Evolutionary conservation across 1,140 invertebrate species (phyloP).

Genomic region (Bactericera cockerelli): DNA sequence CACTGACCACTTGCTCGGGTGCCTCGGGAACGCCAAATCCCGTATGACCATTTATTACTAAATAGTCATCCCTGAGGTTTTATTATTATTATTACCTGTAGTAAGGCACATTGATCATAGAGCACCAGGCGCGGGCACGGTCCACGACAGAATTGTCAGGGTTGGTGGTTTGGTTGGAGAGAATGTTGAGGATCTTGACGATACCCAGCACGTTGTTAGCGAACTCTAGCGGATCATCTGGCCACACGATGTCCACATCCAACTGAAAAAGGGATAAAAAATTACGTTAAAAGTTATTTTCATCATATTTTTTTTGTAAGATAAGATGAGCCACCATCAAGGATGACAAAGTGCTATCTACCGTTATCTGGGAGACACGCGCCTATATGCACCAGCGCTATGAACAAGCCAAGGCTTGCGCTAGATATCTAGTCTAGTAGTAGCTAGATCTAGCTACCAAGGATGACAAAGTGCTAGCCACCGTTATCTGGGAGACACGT

Average conservation of each 20-base stretch:
- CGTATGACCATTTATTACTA: too few relatives aligned
- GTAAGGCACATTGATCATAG: slow-evolving; percentile 68
- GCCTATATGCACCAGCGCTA: slow-evolving; percentile 50
- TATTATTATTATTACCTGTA: too few relatives aligned
- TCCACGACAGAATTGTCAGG: slow-evolving; percentile 81
- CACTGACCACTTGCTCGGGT: too few relatives aligned
- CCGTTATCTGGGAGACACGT: slow-evolving; percentile 83
- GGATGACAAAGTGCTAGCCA: slow-evolving; percentile 55
- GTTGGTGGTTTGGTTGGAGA: slow-evolving; percentile 45
- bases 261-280: background rate
- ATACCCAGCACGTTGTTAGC: background rate
- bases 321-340: slow-evolving; percentile 61
- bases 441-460: slow-evolving; percentile 79
- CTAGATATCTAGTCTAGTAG: too few relatives aligned
- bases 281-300: too few relatives aligned
- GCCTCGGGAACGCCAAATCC: too few relatives aligned
- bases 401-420: slow-evolving; percentile 17
- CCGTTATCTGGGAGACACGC: slow-evolving; percentile 83
- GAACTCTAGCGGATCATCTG: background rate
- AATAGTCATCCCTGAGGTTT: too few relatives aligned
- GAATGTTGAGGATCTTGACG: slow-evolving; percentile 2
- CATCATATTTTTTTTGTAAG: slow-evolving; percentile 35
- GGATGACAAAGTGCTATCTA: slow-evolving; percentile 55
- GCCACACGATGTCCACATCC: slow-evolving; percentile 5
- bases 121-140: slow-evolving; percentile 75